phyloP scores from a whole-genome alignment of 2,888 invertebrate species.

The Orgyia antiqua region DNA sequence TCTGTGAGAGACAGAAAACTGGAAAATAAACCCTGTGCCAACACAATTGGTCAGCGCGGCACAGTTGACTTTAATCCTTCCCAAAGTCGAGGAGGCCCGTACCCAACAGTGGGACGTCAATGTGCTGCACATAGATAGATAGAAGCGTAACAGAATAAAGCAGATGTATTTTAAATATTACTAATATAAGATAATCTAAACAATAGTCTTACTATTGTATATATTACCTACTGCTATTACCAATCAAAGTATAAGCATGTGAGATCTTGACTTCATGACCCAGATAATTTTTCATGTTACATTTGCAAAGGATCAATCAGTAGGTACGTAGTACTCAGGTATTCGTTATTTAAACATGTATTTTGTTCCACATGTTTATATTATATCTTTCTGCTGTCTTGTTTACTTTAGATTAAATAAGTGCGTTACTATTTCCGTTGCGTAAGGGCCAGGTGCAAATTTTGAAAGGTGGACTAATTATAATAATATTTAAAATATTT shows the following conservation, averaged over 20 bases:
- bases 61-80: too few species aligned
- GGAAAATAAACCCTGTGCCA: too few species aligned
- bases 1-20: too few species aligned
- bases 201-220: too few species aligned
- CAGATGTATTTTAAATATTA: too few species aligned
- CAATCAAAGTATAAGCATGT: conserved; percentile 1
- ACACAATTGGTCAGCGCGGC: too few species aligned
- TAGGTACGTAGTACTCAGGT: conserved; percentile 4
- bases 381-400: conserved; percentile 9
- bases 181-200: too few species aligned
- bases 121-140: too few species aligned
- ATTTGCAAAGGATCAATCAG: conserved; percentile 7
- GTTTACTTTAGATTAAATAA: conserved; percentile 12
- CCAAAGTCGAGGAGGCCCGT: too few species aligned
- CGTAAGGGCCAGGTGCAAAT: conserved; percentile 2
- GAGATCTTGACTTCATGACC: conserved; percentile 32
- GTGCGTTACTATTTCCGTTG: conserved; percentile 6
- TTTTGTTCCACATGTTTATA: conserved; percentile 16
- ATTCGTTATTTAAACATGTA: conserved; percentile 6
- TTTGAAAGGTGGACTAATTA: neutral
- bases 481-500: too few species aligned
- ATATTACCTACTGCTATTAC: neutral
- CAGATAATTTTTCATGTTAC: conserved; percentile 6
- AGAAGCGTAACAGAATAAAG: too few species aligned
- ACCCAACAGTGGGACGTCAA: too few species aligned